A percentile compares a stretch with the other conserved stretches of the same genome.
Conservation (phyloP, 2,113 vertebrate genomes). For the Boulengeromyrus knoepffleri region DNA sequence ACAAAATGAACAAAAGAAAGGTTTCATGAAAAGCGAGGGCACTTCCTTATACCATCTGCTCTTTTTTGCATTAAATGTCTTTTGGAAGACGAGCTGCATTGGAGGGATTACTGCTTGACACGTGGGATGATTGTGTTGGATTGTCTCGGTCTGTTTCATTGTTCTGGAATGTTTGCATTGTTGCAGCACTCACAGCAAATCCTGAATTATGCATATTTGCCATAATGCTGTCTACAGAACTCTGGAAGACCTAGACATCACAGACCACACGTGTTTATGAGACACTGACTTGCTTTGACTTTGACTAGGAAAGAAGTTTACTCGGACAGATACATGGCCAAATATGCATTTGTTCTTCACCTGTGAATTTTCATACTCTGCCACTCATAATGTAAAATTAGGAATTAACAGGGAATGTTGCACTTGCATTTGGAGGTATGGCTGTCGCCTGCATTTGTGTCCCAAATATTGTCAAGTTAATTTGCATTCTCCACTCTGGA, state of each 20-base stretch:
- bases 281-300: not conserved
- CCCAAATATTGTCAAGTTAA: not conserved
- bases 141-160: not conserved
- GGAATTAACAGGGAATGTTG: not conserved
- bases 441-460: not conserved
- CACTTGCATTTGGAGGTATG: not conserved
- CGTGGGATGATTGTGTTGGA: not conserved
- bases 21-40: not conserved
- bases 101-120: not conserved
- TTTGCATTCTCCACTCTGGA: not conserved
- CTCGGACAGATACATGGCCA: not conserved
- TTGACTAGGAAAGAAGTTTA: not conserved
- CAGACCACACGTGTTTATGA: not conserved
- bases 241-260: not conserved
- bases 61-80: not conserved
- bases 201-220: not conserved
- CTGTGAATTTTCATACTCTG: not conserved
- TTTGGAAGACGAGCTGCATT: not conserved
- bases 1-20: not conserved
- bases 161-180: not conserved
- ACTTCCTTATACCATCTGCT: conserved; percentile 8
- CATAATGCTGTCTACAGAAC: not conserved
- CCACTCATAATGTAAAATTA: not conserved
- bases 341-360: not conserved
- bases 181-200: not conserved